A percentile compares a stretch with the other conserved stretches of the same genome.
Evolutionary conservation across 2,113 vertebrate species (phyloP).

Genomic region (Ophthalmolycus amberensis): DNA sequence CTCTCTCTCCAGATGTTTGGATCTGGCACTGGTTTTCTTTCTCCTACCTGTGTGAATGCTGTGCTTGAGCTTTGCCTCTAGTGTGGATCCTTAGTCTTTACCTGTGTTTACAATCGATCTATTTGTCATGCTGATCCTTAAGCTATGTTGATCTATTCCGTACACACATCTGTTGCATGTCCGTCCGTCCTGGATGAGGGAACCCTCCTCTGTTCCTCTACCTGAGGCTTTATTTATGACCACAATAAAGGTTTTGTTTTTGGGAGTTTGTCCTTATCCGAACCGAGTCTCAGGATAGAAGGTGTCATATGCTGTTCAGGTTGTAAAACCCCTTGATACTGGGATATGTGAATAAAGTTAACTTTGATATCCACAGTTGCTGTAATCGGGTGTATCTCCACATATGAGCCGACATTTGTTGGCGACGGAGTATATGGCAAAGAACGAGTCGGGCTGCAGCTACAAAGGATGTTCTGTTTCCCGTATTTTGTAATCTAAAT

Average conservation of each 20-base stretch:
- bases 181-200: neutral
- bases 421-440: neutral
- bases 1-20: neutral
- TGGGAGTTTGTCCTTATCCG: neutral
- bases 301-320: neutral
- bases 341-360: neutral
- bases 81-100: neutral
- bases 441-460: slow-evolving; percentile 35
- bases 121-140: neutral
- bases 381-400: neutral
- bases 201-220: neutral
- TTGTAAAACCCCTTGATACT: neutral
- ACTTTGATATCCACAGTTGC: slow-evolving; percentile 1
- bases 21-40: neutral
- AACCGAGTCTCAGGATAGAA: neutral
- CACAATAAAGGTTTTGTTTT: neutral
- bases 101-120: neutral
- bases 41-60: neutral
- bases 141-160: neutral
- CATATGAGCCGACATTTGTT: slow-evolving; percentile 12
- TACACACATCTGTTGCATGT: neutral
- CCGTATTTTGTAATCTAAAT: slow-evolving; percentile 65
- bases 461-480: slow-evolving; percentile 71
- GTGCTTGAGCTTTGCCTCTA: neutral
- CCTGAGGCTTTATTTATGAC: too few relatives aligned